Conservation (phyloP, 2,113 vertebrate genomes). For the Osmerus mordax region DNA sequence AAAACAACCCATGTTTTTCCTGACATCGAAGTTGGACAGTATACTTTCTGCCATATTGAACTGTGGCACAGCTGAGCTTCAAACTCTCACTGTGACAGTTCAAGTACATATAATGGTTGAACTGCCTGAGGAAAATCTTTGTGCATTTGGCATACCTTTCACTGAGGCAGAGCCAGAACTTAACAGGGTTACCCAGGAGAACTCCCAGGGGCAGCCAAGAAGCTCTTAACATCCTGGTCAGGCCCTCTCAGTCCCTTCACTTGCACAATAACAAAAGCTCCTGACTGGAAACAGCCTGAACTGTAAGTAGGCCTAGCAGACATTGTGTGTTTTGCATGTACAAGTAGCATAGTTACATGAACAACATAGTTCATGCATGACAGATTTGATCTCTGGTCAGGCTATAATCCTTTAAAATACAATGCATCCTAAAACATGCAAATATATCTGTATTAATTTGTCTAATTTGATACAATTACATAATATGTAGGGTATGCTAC, state of each 20-base stretch:
- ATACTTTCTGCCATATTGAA: not conserved
- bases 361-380: no score
- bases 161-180: conserved; percentile 18
- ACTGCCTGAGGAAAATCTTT: conserved; percentile 17
- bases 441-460: not conserved
- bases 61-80: not conserved
- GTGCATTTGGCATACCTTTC: conserved; percentile 16
- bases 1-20: not conserved
- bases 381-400: no score
- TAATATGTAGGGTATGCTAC: not conserved
- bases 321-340: no score
- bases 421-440: not conserved
- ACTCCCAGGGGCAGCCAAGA: conserved; percentile 31
- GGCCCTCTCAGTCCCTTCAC: conserved; percentile 28
- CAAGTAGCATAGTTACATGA: no score
- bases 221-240: conserved; percentile 32
- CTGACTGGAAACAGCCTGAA: no score
- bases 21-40: not conserved
- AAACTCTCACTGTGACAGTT: not conserved
- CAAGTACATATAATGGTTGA: not conserved
- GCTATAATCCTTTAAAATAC: not conserved
- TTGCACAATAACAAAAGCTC: not conserved
- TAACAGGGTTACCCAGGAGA: conserved; percentile 47
- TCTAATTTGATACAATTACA: not conserved
- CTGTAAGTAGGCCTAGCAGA: no score